A percentile compares a stretch with the other conserved stretches of the same genome.
Evolutionary conservation across 2,797 vertebrate genomes (phyloP).

Genomic region (Rhinatrema bivittatum): DNA sequence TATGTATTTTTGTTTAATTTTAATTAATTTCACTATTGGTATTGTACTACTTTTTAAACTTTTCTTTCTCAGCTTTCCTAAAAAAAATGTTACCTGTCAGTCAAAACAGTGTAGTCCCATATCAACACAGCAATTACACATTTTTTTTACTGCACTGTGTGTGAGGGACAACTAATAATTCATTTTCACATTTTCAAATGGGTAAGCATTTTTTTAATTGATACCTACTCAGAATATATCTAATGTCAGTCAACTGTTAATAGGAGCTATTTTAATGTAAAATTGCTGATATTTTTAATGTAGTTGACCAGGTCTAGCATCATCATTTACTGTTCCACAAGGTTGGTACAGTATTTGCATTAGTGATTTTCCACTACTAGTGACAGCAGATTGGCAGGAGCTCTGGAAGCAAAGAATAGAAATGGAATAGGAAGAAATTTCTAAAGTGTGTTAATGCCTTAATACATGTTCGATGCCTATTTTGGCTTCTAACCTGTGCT

Average conservation of each 20-base stretch:
- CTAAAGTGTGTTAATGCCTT: no score
- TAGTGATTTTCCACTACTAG: conserved; percentile 41
- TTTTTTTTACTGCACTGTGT: conserved; percentile 40
- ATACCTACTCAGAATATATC: conserved; percentile 44
- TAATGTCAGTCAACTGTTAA: conserved; percentile 53
- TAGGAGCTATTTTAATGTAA: conserved; percentile 40
- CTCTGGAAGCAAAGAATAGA: no score
- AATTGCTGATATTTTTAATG: conserved; percentile 51
- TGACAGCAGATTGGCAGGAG: no score
- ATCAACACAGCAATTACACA: conserved; percentile 39
- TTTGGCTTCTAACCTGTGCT: no score
- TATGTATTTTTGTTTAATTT: no score
- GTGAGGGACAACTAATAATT: conserved; percentile 28
- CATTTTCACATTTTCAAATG: conserved; percentile 38
- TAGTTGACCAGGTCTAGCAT: conserved; percentile 33
- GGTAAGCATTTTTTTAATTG: conserved; percentile 56
- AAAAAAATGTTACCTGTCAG: no score
- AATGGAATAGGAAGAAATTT: no score
- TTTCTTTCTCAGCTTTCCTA: no score
- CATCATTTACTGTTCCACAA: conserved; percentile 22
- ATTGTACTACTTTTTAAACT: no score
- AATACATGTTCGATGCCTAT: no score
- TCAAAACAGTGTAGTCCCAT: conserved; percentile 42
- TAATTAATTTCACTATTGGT: no score
- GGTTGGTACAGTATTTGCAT: no score